Evolutionary conservation across 2,888 invertebrate genomes (phyloP).

Genomic region (Entomobrya proxima): DNA sequence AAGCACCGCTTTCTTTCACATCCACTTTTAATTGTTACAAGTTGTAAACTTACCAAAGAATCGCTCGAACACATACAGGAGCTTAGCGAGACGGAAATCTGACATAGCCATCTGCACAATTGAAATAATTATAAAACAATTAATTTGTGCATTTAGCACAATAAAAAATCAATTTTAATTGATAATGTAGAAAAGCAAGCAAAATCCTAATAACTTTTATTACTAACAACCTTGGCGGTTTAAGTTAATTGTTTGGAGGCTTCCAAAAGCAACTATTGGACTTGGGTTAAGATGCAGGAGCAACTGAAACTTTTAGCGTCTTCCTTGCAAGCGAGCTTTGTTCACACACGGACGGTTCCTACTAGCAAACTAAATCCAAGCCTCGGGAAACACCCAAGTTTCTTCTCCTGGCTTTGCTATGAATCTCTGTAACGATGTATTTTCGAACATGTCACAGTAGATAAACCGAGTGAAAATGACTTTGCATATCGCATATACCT

Average conservation of each 20-base stretch:
- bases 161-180: not conserved
- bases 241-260: slow-evolving; percentile 7
- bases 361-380: slow-evolving; percentile 69
- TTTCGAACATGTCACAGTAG: slow-evolving; percentile 49
- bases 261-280: slow-evolving; percentile 6
- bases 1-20: not conserved
- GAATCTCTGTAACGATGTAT: slow-evolving; percentile 15
- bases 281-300: not conserved
- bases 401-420: slow-evolving; percentile 41
- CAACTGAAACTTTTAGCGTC: slow-evolving; percentile 13
- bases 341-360: slow-evolving; percentile 68
- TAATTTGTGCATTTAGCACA: not conserved
- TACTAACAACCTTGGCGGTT: slow-evolving; percentile 51
- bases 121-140: not conserved
- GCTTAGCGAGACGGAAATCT: slow-evolving; percentile 92
- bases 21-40: not conserved
- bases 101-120: slow-evolving; percentile 81
- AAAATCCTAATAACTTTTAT: slow-evolving; percentile 5
- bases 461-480: slow-evolving; percentile 34
- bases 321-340: slow-evolving; percentile 35
- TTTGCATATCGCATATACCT: not conserved
- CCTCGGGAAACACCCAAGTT: slow-evolving; percentile 56
- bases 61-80: slow-evolving; percentile 92
- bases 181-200: not conserved
- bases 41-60: slow-evolving; percentile 87